Percentiles rank a stretch among this genome's conserved stretches.
Evolutionary conservation across 1,140 invertebrate genomes (phyloP).

Genomic region (Tetragnatha versicolor): DNA sequence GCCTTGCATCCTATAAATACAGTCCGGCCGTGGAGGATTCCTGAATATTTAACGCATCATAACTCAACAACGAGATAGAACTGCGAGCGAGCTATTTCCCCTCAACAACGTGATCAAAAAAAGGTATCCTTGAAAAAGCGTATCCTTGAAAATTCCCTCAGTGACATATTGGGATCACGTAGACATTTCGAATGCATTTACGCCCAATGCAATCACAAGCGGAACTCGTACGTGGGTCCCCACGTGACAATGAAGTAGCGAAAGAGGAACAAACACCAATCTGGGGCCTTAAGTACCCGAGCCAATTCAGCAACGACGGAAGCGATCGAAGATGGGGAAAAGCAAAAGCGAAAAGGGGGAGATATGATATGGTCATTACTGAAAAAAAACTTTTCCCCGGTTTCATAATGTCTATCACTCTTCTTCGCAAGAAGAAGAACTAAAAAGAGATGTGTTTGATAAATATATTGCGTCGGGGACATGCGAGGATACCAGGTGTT

Average conservation of each 20-base stretch:
- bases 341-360: slow-evolving; percentile 3
- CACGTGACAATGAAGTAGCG: neutral
- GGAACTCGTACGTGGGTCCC: no score
- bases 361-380: slow-evolving; percentile 46
- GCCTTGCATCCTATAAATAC: no score
- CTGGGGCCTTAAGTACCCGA: slow-evolving; percentile 16
- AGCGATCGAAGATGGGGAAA: neutral
- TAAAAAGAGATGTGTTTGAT: slow-evolving; percentile 34
- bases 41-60: no score
- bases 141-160: no score
- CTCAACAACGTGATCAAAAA: no score
- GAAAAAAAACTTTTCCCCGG: slow-evolving; percentile 7
- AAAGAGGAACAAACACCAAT: neutral
- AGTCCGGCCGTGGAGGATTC: no score
- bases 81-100: no score
- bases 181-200: slow-evolving; percentile 14
- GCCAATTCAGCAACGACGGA: slow-evolving; percentile 5
- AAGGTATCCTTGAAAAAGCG: no score
- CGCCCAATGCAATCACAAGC: slow-evolving; percentile 4
- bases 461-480: slow-evolving; percentile 42
- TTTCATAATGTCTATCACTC: slow-evolving; percentile 37
- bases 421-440: neutral
- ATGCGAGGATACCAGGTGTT: slow-evolving; percentile 38
- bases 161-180: slow-evolving; percentile 5
- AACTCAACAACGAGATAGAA: no score